phyloP scores from a whole-genome alignment of 2,888 invertebrate genomes.

The Lobophora halterata region DNA sequence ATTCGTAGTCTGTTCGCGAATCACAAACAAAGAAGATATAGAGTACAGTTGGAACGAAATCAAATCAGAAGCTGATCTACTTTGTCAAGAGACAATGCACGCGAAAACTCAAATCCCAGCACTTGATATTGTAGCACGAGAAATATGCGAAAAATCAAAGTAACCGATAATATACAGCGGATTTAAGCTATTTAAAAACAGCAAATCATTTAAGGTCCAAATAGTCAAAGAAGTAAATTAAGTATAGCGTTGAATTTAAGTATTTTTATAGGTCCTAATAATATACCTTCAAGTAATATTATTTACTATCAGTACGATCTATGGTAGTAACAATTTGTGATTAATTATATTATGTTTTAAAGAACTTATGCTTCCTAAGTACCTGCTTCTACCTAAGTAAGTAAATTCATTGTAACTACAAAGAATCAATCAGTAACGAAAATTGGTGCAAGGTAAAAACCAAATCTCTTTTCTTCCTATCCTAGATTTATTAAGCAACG shows the following conservation, averaged over 20 bases:
- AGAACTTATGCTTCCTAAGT: no score
- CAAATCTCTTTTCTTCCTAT: no score
- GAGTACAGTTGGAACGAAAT: conserved; percentile 87
- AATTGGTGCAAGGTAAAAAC: no score
- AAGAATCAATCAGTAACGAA: no score
- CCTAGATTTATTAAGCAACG: background rate
- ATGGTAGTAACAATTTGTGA: no score
- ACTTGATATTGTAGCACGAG: conserved; percentile 54
- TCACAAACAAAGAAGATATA: conserved; percentile 86
- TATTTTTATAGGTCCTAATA: no score
- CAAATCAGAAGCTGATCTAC: conserved; percentile 73
- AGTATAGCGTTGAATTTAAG: no score
- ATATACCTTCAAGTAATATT: no score
- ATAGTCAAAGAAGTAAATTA: conserved; percentile 13
- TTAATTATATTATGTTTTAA: no score
- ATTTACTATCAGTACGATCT: no score
- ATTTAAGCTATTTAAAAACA: background rate
- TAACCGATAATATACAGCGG: conserved; percentile 30
- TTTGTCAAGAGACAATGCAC: conserved; percentile 47
- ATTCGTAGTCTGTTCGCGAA: conserved; percentile 90
- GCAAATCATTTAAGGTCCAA: conserved; percentile 3
- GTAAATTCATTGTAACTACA: no score
- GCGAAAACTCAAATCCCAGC: conserved; percentile 53
- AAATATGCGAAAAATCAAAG: conserved; percentile 62
- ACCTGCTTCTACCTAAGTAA: no score